Evolutionary conservation across 2,888 invertebrate species (phyloP).

Genomic region (Ischnura elegans): DNA sequence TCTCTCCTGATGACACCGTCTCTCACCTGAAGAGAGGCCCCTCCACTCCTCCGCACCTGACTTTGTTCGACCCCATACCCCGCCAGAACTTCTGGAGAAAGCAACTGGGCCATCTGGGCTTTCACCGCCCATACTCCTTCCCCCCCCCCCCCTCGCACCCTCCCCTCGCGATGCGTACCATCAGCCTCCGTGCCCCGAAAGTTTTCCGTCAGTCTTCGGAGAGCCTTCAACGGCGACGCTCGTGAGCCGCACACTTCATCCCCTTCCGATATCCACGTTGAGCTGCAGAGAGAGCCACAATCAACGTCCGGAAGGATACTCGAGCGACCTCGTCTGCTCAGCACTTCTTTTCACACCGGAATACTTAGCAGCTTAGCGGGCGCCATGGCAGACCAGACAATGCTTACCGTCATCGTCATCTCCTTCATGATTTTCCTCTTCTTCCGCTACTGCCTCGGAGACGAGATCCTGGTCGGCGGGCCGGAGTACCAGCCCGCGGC

Average conservation of each 20-base stretch:
- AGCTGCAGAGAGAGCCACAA: neutral
- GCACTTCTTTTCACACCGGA: neutral
- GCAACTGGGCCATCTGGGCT: constrained; percentile 48
- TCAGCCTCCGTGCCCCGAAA: constrained; percentile 5
- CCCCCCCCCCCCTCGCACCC: neutral
- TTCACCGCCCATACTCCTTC: neutral
- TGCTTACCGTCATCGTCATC: constrained; percentile 60
- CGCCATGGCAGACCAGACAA: constrained; percentile 58
- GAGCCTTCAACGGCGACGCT: constrained; percentile 45
- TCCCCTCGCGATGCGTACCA: neutral
- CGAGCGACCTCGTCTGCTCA: neutral
- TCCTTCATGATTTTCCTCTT: constrained; percentile 56
- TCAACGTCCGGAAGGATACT: neutral
- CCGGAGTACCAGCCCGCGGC: neutral
- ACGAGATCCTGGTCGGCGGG: neutral
- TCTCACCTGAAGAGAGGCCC: neutral
- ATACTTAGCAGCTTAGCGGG: neutral
- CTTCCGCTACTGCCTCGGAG: constrained; percentile 53
- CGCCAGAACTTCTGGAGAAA: constrained; percentile 55
- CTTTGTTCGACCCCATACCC: neutral
- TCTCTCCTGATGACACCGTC: neutral
- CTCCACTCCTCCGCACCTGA: neutral
- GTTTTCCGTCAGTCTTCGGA: constrained; percentile 42
- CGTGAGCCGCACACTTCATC: neutral
- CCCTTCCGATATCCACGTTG: neutral